phyloP scores from a whole-genome alignment of 1,140 invertebrate species.

The Teleopsis dalmanni region DNA sequence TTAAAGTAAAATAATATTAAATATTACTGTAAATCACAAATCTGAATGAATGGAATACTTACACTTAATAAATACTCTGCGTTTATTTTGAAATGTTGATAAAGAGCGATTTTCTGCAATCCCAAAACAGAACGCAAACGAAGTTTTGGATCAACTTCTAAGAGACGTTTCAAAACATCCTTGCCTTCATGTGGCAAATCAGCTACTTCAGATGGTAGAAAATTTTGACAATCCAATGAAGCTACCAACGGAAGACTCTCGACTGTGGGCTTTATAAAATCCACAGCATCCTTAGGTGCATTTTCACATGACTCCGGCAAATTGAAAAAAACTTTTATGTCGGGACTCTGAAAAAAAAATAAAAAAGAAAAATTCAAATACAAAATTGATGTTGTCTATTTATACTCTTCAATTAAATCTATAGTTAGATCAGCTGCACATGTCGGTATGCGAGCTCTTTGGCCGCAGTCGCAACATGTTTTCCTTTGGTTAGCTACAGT shows the following conservation, averaged over 20 bases:
- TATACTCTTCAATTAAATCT: too few species aligned
- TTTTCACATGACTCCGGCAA: slow-evolving; percentile 3
- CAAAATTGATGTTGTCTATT: too few species aligned
- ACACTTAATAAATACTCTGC: slow-evolving; percentile 24
- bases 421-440: too few species aligned
- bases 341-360: slow-evolving; percentile 11
- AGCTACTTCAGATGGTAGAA: slow-evolving; percentile 24
- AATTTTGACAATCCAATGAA: slow-evolving; percentile 8
- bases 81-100: slow-evolving; percentile 43
- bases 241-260: not conserved
- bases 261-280: not conserved
- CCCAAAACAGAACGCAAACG: slow-evolving; percentile 45
- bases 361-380: not conserved
- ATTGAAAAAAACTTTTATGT: slow-evolving; percentile 9
- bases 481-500: too few species aligned
- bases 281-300: slow-evolving; percentile 4
- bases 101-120: slow-evolving; percentile 47
- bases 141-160: slow-evolving; percentile 42
- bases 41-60: not conserved
- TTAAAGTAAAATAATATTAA: slow-evolving; percentile 3
- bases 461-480: too few species aligned
- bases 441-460: too few species aligned
- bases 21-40: not conserved
- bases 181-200: slow-evolving; percentile 30
- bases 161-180: slow-evolving; percentile 45